Base-by-base conservation (phyloP, 2,113 vertebrate genomes). In the Speoplatyrhinus poulsoni region DNA sequence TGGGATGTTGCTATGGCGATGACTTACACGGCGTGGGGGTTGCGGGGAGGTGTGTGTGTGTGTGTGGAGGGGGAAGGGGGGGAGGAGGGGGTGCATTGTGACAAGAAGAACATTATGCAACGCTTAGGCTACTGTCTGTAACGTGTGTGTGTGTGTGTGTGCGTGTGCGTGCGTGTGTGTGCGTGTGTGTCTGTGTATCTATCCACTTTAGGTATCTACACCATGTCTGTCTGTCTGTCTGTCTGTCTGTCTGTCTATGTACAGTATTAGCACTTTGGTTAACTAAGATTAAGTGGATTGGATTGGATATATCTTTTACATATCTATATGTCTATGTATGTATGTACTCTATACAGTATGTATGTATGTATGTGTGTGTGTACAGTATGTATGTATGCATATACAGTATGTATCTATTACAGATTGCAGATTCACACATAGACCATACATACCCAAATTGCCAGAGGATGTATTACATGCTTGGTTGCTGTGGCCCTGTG, bases 391-490 rank as follows among this genome's bases (percentile, higher is more conserved):
- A n/a, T 55, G 15, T 55, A 16, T 55, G 6, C 3, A 5, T 69
- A 26, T 48, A 26, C 2, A 26, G 58, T 54, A 16, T 61, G 15
- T 4, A 36, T 69, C 57, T 48, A 32, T 61, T 56, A 63, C 15
- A 65, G 64, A 19, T 8, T 3, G 33, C 72, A 62, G 15, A 12
- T 71, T 69, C 41, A 57, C 67, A 62, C n/a, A 26, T 65, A 72
- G 72, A 81, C 65, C 64, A 77, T 9, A 79, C 64, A 72, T 79
- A 70, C 76, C 56, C 73, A 83, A 85, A 77, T 75, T 81, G 74
- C 53, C 69, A 68, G 56, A 80, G 63, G 82, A 76, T 82, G 87
- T 85, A 82, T 71, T 60, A 78, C 76, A 48, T 74, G 84, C 82
- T 82, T 83, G 70, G 65, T 50, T 64, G 56, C 46, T 69, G 70